Base-by-base conservation (phyloP, 2,888 invertebrate genomes). In the Phalangium opilio region DNA sequence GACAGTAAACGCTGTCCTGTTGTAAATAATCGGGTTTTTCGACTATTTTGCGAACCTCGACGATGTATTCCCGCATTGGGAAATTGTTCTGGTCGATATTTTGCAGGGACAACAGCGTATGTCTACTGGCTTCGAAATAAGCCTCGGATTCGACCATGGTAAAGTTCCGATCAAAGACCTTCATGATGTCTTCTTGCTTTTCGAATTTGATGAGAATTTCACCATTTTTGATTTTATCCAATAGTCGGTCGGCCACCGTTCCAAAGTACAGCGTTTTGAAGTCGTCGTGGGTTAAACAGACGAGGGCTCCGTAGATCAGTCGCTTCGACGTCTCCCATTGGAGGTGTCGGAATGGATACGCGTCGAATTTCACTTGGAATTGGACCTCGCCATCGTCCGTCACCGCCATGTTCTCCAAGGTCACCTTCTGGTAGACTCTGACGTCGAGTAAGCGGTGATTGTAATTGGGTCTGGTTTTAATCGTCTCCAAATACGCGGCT, bases 121-220 rank as follows among this genome's bases (percentile, higher is more conserved):
- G 77, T 52, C 77, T 72, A 61, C 85, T 86, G 0, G 85, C 82
- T 60, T 85, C 85, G 61, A 85, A 84, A 63, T 79, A 87, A 0
- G 81, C 77, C 44, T 76, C 77, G 44, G 81, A 78, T 62, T 85
- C 83, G 2, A 81, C 73, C 80, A 85, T 81, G 1, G 75, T 59
- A 50, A 73, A n/a, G n/a, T n/a, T n/a, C n/a, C n/a, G n/a, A n/a
- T n/a, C n/a, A n/a, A n/a, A n/a, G n/a, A n/a, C n/a, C n/a, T n/a
- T n/a, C n/a, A n/a, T n/a, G 34, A 41, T 38, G 34, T 48, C 46
- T n/a, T n/a, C n/a, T 10, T 38, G n/a, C 10, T 48, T 39, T 40
- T 50, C 52, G 46, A 52, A 50, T 8, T 40, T 19, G 11, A 52
- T 20, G 20, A 41, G 14, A 61, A 78, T 73, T 64, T 70, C 72